Evolutionary conservation across 2,113 vertebrate species (phyloP).

Genomic region (Podilymbus podiceps): DNA sequence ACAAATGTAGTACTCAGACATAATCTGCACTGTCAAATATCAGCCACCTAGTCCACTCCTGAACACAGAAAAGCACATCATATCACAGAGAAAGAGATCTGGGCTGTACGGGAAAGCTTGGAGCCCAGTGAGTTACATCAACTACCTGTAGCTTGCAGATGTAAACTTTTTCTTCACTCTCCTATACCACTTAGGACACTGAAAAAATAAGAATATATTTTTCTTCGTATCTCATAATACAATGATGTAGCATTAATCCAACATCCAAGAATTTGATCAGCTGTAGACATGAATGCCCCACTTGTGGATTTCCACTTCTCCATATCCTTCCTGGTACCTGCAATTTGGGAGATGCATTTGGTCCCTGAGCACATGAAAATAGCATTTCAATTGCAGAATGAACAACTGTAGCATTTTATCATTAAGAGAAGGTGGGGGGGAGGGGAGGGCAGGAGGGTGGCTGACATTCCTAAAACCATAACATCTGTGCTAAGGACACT

Average conservation of each 20-base stretch:
- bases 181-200: neutral
- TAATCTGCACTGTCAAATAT: neutral
- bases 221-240: neutral
- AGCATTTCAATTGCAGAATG: neutral
- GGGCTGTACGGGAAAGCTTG: neutral
- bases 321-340: neutral
- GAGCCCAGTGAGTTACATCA: neutral
- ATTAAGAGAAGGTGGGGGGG: neutral
- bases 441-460: no score
- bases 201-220: neutral
- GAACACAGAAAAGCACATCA: rapidly evolving
- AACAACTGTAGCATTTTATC: neutral
- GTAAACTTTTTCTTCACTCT: neutral
- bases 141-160: neutral
- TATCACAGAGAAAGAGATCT: neutral
- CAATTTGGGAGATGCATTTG: neutral
- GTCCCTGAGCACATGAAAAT: neutral
- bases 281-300: neutral
- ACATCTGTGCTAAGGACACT: slow-evolving; percentile 26
- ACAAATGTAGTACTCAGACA: neutral
- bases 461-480: neutral
- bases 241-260: neutral
- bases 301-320: neutral
- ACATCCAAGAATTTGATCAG: neutral
- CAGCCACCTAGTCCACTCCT: neutral